Evolutionary conservation across 2,888 invertebrate genomes (phyloP).

Genomic region (Euproctis similis): DNA sequence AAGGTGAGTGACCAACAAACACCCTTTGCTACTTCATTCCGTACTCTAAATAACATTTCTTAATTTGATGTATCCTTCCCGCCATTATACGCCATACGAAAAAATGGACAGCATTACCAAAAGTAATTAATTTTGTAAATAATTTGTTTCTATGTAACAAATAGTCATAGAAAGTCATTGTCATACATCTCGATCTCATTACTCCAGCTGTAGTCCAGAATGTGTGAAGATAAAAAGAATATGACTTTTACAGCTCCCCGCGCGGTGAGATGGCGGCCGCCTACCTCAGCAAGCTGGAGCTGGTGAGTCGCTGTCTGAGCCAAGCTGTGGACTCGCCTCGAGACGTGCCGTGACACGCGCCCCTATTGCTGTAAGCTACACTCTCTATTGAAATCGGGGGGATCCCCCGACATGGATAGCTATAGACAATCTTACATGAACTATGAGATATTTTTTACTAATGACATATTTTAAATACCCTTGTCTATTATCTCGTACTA

Average conservation of each 20-base stretch:
- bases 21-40: not conserved
- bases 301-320: conserved; percentile 44
- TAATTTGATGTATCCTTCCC: not conserved
- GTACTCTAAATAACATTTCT: too few species aligned
- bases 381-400: too few species aligned
- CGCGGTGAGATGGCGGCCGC: conserved; percentile 44
- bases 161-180: too few species aligned
- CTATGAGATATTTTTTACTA: too few species aligned
- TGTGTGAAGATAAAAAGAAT: not conserved
- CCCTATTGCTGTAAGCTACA: too few species aligned
- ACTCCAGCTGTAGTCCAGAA: too few species aligned
- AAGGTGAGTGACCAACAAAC: conserved; percentile 40
- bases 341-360: conserved; percentile 39
- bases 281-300: conserved; percentile 47
- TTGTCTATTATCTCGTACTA: too few species aligned
- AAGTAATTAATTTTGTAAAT: not conserved
- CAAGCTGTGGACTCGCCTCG: conserved; percentile 37
- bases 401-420: too few species aligned
- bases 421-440: too few species aligned
- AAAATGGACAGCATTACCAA: too few species aligned
- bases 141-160: not conserved
- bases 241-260: conserved; percentile 37
- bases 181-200: too few species aligned
- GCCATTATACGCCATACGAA: not conserved
- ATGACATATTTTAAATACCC: too few species aligned